These are phyloP conservation scores for Australoheros scitulus DNA, from an alignment of 2,113 vertebrate species.

Conservation along the genomic window DNA sequence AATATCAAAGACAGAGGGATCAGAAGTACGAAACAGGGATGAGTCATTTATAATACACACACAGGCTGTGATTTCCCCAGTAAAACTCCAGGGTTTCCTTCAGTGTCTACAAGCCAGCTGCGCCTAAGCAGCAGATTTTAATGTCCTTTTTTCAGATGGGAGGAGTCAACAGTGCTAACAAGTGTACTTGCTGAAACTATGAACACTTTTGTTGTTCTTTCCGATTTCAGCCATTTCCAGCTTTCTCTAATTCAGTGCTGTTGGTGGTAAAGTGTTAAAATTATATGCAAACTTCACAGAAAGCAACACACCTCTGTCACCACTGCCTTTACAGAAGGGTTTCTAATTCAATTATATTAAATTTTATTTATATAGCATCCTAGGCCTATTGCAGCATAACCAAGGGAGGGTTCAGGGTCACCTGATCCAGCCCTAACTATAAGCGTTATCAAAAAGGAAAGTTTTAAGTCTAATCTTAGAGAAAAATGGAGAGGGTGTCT, in stretches of 20 bases:
- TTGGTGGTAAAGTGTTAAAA: neutral
- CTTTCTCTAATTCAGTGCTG: neutral
- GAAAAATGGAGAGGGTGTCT: no score
- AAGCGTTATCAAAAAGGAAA: no score
- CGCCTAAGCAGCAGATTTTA: neutral
- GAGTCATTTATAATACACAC: neutral
- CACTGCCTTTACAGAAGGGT: neutral
- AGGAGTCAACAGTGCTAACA: neutral
- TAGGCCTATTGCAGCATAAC: no score
- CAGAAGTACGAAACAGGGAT: neutral
- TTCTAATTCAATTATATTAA: no score
- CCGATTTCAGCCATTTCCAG: neutral
- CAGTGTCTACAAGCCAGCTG: neutral
- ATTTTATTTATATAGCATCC: no score
- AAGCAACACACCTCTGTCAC: no score
- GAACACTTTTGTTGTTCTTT: neutral
- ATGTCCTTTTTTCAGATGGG: neutral
- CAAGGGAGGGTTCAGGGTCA: no score
- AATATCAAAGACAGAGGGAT: slow-evolving; percentile 17
- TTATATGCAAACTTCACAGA: neutral
- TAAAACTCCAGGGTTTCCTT: neutral
- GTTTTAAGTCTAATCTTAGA: no score
- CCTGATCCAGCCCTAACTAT: no score
- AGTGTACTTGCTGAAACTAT: neutral
- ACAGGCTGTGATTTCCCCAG: neutral